Evolutionary conservation across 2,888 invertebrate species (phyloP), one percentile per base, ranked within the genome.

Genomic region (Serrognathus titanus): DNA sequence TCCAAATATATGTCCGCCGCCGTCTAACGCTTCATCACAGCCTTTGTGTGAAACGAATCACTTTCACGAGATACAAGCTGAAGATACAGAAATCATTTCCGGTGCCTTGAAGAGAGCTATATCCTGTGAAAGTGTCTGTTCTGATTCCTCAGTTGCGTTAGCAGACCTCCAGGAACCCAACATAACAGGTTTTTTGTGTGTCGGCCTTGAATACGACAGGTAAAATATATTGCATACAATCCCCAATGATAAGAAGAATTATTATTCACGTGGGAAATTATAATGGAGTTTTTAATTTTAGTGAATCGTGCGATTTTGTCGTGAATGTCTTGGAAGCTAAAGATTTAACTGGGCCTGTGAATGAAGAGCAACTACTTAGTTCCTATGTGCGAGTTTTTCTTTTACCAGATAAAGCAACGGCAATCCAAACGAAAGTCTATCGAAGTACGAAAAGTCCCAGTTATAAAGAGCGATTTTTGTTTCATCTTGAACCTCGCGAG

Each of bases 41-140:
- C 24, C 24, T 31, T 48, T 37, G 43, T 36, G 45, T 59, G 49
- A 47, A 59, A 36, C 11, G 62, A 43, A 51, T 43, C 52, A 55
- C 41, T 48, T 51, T 54, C 50, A 54, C 47, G 48, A 39, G 39
- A 55, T 57, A 7, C 61, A 61, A 59, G 60, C 59, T 11, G 69
- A 69, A 41, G 72, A 69, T 31, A 66, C 63, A 36, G 74, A 74
- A 55, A 66, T 66, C 48, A 65, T 71, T 51, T 52, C 66, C 20
- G 66, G 77, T 1, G 74, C 73, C 37, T 76, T 88, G 54, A 81
- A 84, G 64, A 76, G 89, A 58, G 90, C 90, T 0, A 81, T 89
- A 65, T 90, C 90, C 20, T 91, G 89, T 71, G 91, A 91, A 68
- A 90, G 90, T 48, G 87, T 92, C 20, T 88, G 86, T 66, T 90